Evolutionary conservation across 2,113 vertebrate species (phyloP).

Genomic region (Dryoscopus gambensis): DNA sequence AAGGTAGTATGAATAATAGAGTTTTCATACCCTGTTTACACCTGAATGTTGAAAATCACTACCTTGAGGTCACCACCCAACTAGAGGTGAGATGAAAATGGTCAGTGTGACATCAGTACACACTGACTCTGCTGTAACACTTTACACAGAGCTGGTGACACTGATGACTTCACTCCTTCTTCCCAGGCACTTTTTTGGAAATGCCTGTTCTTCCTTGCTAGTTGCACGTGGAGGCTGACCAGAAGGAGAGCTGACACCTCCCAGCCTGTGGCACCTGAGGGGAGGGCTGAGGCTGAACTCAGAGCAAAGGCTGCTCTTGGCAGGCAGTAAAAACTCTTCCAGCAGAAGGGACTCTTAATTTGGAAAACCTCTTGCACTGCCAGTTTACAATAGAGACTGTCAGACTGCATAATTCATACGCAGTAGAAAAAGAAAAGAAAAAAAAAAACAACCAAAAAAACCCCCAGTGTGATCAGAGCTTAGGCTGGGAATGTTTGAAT

Average conservation of each 20-base stretch:
- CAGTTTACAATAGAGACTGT: background rate
- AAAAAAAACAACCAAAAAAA: background rate
- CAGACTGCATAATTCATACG: constrained; percentile 18
- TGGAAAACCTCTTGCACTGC: background rate
- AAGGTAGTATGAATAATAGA: background rate
- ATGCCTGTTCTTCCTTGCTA: background rate
- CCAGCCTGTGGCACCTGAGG: background rate
- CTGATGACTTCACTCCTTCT: background rate
- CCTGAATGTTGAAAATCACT: background rate
- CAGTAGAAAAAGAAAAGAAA: background rate
- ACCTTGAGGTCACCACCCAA: background rate
- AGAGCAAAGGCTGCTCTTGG: background rate
- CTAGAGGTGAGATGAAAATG: background rate
- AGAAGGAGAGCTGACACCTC: background rate
- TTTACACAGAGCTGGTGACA: background rate
- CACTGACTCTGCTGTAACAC: background rate
- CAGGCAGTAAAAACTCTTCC: background rate
- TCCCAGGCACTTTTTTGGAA: background rate
- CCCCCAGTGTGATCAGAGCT: background rate
- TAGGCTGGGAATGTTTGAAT: constrained; percentile 38
- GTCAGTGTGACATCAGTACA: background rate
- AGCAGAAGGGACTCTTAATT: constrained; percentile 21
- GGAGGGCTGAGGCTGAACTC: background rate
- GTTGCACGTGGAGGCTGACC: background rate
- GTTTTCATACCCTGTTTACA: background rate